These are phyloP conservation scores for Chrysemys picta DNA, from an alignment of 2,113 vertebrate genomes.

Conservation along the genomic window DNA sequence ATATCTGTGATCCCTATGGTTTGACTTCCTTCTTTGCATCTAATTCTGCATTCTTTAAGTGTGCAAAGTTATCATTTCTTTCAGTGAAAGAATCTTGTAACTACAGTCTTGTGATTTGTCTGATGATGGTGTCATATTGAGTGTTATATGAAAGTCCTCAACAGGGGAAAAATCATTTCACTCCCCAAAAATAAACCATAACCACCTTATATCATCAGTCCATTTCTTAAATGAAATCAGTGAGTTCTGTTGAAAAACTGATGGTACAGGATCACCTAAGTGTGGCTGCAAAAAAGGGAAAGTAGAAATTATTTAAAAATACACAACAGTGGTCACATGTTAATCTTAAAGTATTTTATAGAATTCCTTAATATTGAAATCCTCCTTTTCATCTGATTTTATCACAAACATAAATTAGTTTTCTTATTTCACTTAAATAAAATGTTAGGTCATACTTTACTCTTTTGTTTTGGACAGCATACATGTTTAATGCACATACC, in stretches of 20 bases:
- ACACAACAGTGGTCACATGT: neutral
- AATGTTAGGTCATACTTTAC: neutral
- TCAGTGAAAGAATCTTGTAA: neutral
- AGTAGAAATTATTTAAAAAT: neutral
- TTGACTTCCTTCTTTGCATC: neutral
- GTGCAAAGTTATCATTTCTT: neutral
- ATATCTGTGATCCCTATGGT: too few species aligned
- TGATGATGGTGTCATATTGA: neutral
- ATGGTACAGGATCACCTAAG: neutral
- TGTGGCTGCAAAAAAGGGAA: neutral
- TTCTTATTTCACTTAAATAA: neutral
- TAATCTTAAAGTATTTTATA: neutral
- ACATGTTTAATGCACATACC: neutral
- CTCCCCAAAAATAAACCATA: neutral
- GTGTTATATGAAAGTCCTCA: neutral
- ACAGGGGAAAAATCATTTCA: neutral
- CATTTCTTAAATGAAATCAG: neutral
- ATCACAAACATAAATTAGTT: neutral
- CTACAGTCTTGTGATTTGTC: neutral
- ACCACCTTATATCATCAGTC: neutral
- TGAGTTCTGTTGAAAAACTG: neutral
- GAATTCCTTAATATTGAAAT: neutral
- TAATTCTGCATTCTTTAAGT: neutral
- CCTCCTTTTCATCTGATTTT: neutral
- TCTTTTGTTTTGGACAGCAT: neutral